Conservation (phyloP, 2,888 invertebrate species). For the Anarsia innoxiella region DNA sequence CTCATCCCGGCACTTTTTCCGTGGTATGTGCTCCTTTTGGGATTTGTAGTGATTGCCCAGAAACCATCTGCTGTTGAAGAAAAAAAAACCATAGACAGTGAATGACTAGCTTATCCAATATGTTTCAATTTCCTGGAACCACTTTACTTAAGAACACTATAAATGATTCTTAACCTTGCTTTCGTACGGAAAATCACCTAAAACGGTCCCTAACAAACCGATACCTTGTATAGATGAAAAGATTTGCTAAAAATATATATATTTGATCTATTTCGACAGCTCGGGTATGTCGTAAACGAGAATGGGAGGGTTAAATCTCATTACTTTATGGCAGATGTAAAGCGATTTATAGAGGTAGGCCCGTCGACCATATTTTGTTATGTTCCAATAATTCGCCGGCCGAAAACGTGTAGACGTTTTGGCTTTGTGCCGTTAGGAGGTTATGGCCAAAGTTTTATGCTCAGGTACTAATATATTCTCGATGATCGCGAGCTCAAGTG, state of each 20-base stretch:
- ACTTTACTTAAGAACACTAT: background rate
- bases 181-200: background rate
- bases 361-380: slow-evolving; percentile 61
- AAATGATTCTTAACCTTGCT: background rate
- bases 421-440: slow-evolving; percentile 1
- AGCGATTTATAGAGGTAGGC: slow-evolving; percentile 63
- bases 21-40: too few relatives aligned
- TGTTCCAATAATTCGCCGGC: slow-evolving; percentile 62
- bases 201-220: slow-evolving; percentile 1
- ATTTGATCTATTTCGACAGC: slow-evolving; percentile 50
- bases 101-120: too few relatives aligned
- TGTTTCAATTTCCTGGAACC: too few relatives aligned
- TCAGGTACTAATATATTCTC: slow-evolving; percentile 1
- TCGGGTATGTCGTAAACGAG: slow-evolving; percentile 57
- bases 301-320: slow-evolving; percentile 68
- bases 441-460: slow-evolving; percentile 9
- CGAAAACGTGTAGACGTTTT: slow-evolving; percentile 10
- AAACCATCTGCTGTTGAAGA: too few relatives aligned
- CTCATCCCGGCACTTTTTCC: too few relatives aligned
- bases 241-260: slow-evolving; percentile 33
- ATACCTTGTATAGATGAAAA: too few relatives aligned
- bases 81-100: too few relatives aligned
- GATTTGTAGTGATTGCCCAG: too few relatives aligned
- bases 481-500: too few relatives aligned
- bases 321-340: slow-evolving; percentile 71